Conservation (phyloP, 2,113 vertebrate genomes). For the Equus przewalskii region DNA sequence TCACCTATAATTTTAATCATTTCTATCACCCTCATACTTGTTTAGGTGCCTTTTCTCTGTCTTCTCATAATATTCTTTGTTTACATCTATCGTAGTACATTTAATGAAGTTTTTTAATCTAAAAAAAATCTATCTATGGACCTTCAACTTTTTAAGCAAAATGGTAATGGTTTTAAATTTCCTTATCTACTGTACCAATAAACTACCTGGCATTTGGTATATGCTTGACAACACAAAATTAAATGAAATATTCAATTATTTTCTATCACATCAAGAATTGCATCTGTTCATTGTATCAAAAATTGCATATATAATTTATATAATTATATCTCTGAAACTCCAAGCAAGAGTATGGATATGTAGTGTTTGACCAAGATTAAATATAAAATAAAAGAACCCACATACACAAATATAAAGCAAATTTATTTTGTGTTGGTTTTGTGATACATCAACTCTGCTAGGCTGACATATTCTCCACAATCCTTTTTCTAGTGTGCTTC, state of each 20-base stretch:
- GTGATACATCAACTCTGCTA: not conserved
- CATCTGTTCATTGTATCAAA: not conserved
- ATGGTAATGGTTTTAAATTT: not conserved
- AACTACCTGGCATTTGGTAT: not conserved
- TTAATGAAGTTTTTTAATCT: not conserved
- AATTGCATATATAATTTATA: no score
- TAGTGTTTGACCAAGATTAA: not conserved
- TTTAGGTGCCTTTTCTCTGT: not conserved
- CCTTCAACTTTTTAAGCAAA: not conserved
- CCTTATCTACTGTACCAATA: not conserved
- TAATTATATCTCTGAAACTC: not conserved
- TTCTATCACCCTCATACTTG: not conserved
- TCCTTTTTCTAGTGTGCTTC: not conserved
- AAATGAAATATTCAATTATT: not conserved
- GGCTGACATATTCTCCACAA: not conserved
- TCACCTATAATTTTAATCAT: not conserved
- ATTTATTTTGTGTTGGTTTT: not conserved
- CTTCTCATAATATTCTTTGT: not conserved
- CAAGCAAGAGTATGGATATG: not conserved
- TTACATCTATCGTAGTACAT: not conserved
- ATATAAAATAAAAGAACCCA: not conserved
- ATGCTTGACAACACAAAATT: not conserved
- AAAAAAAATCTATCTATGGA: not conserved
- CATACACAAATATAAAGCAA: not conserved
- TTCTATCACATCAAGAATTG: not conserved